Evolutionary conservation across 2,888 invertebrate species (phyloP), one percentile per base, ranked within the genome.

Genomic region (Limenitis camilla): DNA sequence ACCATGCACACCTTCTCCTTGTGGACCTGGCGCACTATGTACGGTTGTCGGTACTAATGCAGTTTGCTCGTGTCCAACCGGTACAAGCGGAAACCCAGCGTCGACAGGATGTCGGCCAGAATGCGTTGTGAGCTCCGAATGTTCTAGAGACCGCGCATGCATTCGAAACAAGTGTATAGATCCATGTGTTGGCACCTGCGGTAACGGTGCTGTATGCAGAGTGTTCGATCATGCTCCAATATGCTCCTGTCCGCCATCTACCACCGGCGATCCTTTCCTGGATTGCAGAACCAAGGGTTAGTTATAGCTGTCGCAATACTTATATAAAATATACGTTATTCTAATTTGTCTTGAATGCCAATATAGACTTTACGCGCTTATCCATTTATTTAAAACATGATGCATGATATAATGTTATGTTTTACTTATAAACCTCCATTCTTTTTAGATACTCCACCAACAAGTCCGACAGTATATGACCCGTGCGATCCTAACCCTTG

Each of bases 101-200:
- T 91, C 82, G 90, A 93, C 80, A 88, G 93, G 93, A 32, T 96
- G 96, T 69, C 88, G 92, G 55, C 94, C 95, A 0, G 95, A 96
- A 74, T 96, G 96, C 74, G 91, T 94, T 1, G 91, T 94, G 30
- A 95, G 92, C 72, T 91, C 94, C 0, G 95, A 95, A 70, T 96
- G 96, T 71, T 80, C 93, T 6, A 90, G 92, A 46, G 91, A 94
- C 71, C 91, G 90, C 46, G 92, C 94, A 29, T 96, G 96, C 65
- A 89, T 92, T 3, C 92, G 93, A 64, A 81, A 95, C 92, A 85
- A 92, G 74, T 96, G 96, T 68, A 81, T 92, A 4, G 93, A 96
- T 69, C 95, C 95, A 7, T 96, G 96, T 66, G 89, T 91, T 2
- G 94, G 94, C 32, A 91, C 92, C n/a, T 96, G 96, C 62, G 95